These are phyloP conservation scores for Tryphoninae sp. DNA, from an alignment of 2,888 invertebrate genomes.

Conservation along the genomic window DNA sequence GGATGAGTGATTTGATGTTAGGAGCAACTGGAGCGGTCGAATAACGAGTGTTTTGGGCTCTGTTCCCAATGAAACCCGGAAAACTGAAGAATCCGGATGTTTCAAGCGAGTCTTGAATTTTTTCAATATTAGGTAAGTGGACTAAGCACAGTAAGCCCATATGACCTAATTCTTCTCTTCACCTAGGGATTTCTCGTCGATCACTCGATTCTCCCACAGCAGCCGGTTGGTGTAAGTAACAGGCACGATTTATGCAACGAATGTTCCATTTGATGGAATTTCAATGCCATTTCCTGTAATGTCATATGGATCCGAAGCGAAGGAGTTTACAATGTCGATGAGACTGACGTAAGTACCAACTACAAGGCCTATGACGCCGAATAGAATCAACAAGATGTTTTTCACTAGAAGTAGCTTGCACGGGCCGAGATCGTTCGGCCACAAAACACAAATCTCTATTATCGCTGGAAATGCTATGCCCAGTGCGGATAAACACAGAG, in stretches of 20 bases:
- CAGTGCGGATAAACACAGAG: conserved; percentile 87
- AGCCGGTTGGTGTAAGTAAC: no score
- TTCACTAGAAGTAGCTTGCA: conserved; percentile 81
- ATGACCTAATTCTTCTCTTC: no score
- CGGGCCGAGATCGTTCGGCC: conserved; percentile 84
- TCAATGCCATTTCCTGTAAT: conserved; percentile 6
- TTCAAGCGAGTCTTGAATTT: no score
- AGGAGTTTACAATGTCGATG: conserved; percentile 82
- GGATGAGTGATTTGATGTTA: no score
- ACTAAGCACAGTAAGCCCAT: no score
- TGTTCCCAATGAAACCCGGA: no score
- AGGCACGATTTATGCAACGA: conserved; percentile 5
- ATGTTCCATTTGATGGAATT: conserved; percentile 14
- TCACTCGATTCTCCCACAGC: no score
- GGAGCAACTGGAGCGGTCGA: no score
- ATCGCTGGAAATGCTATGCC: conserved; percentile 90
- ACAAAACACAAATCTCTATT: conserved; percentile 88
- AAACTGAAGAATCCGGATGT: no score
- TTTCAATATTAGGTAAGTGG: no score
- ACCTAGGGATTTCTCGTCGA: no score
- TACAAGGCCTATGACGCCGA: conserved; percentile 83
- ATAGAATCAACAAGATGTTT: conserved; percentile 82
- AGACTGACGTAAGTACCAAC: conserved; percentile 84
- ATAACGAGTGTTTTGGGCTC: no score
- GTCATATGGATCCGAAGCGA: conserved; percentile 61